Conservation (phyloP, 2,888 invertebrate species). For the Sarcophaga carnaria region DNA sequence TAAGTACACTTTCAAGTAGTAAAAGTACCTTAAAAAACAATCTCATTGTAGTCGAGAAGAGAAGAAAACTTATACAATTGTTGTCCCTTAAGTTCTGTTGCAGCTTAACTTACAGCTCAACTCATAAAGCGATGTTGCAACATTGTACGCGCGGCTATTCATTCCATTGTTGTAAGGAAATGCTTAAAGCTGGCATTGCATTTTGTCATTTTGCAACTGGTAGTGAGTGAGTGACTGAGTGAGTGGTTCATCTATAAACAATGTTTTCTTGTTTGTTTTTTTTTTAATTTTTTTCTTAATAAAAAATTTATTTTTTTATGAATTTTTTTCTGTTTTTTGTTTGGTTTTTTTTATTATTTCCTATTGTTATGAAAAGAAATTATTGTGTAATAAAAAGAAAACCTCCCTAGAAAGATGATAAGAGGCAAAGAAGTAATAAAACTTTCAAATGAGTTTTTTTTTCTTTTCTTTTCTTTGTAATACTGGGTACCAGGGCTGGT, state of each 20-base stretch:
- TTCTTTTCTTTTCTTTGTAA: background rate
- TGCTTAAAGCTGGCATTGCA: constrained; percentile 35
- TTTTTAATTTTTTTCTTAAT: constrained; percentile 18
- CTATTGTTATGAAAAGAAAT: constrained; percentile 61
- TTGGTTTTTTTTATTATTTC: background rate
- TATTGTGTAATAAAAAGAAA: constrained; percentile 68
- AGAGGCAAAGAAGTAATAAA: constrained; percentile 72
- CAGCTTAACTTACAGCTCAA: background rate
- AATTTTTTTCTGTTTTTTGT: background rate
- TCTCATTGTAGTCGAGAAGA: background rate
- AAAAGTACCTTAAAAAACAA: background rate
- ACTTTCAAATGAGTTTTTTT: constrained; percentile 73
- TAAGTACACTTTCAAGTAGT: background rate
- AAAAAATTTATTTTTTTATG: constrained; percentile 15
- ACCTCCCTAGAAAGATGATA: constrained; percentile 69
- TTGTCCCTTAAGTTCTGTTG: background rate
- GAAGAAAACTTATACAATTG: background rate
- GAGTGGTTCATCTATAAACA: background rate
- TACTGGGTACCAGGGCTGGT: background rate
- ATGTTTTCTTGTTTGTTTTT: constrained; percentile 13
- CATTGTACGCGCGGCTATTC: constrained; percentile 10
- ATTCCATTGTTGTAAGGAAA: constrained; percentile 3
- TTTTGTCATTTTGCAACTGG: constrained; percentile 54
- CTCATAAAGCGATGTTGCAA: constrained; percentile 29
- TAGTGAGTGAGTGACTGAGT: constrained; percentile 17